Evolutionary conservation across 2,797 vertebrate genomes (phyloP), one percentile per base, ranked within the genome.

Genomic region (Bovichtus variegatus): DNA sequence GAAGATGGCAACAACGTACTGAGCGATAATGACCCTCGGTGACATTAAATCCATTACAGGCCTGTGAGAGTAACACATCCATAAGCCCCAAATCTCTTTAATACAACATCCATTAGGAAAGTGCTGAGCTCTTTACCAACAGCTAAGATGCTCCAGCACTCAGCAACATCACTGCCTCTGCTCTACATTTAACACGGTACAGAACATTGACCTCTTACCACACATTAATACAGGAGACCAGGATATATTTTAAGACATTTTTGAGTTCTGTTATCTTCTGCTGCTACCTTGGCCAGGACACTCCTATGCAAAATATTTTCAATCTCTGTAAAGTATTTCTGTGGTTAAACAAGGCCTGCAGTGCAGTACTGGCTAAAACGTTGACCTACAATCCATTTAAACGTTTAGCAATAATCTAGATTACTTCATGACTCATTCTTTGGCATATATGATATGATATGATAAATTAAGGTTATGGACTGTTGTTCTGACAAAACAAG

Each of bases 71-170:
- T 85, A 84, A 90, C 87, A 70, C 78, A 46, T 60, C 70, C 74
- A 81, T 94, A 94, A 95, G 92, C 93, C 84, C 57, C 85, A 93
- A 94, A 94, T 94, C 93, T 86, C 92, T 93, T 93, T 94, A 94
- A 91, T 91, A 87, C 88, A 87, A 89, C 86, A 91, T 85, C 91
- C 87, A 93, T 92, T 92, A 91, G 91, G 89, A 94, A 94, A 92
- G 87, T 94, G 93, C 94, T 94, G 92, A 94, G 91, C 90, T 89
- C 87, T 90, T 87, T 83, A 85, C 61, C 60, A 70, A 23, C 84
- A 75, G 91, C 84, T 91, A 90, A 91, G 89, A 88, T 81, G 71
- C 63, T 67, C 54, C 62, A 73, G 25, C 60, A 65, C 70, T 89
- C 68, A 88, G 78, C 84, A 81, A 53, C 79, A 76, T 69, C 50